Base-by-base conservation (phyloP, 1,140 invertebrate species). In the Bombus waltoni region DNA sequence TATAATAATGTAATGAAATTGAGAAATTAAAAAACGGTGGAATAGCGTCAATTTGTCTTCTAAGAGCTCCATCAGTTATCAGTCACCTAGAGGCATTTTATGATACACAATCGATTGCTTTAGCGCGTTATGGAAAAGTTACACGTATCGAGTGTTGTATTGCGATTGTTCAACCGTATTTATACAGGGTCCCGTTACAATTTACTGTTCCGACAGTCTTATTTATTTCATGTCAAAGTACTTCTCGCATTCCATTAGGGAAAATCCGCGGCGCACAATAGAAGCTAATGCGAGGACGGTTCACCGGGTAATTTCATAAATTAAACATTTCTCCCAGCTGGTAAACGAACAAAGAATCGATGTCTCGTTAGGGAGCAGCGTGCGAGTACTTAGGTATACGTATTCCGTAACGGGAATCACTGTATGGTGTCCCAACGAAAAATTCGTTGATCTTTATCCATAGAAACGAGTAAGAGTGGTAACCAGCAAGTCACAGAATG, bases 291-390 rank as follows among this genome's bases (percentile, higher is more conserved):
- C 66, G 22, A 28, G 53, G 75, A 79, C 25, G 76, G 35, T 57
- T 28, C 44, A 71, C 35, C 68, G 40, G 32, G 38, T 71, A 80
- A 80, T 85, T 85, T 85, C 83, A 85, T 85, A 85, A 85, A 85
- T 85, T 85, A 85, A 85, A 85, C 77, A 85, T 85, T 65, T 80
- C 53, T 85, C 83, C 11, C 68, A 73, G 66, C 47, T 8, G 25
- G 44, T 6, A 53, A 59, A 47, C n/a, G 77, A 80, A 85, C 68
- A 85, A 85, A 85, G 83, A 62, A 85, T 85, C 83, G 78, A 85
- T 80, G 68, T 32, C 77, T 85, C 83, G 77, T 85, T 85, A 83
- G 59, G 59, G 57, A 38, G 32, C 8, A 62, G n/a, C 44, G 83
- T 72, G 83, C 76, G 77, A 85, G 83, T 47, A 38, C 75, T 66